Evolutionary conservation across 2,113 vertebrate species (phyloP).

Genomic region (Illadopsis cleaveri): DNA sequence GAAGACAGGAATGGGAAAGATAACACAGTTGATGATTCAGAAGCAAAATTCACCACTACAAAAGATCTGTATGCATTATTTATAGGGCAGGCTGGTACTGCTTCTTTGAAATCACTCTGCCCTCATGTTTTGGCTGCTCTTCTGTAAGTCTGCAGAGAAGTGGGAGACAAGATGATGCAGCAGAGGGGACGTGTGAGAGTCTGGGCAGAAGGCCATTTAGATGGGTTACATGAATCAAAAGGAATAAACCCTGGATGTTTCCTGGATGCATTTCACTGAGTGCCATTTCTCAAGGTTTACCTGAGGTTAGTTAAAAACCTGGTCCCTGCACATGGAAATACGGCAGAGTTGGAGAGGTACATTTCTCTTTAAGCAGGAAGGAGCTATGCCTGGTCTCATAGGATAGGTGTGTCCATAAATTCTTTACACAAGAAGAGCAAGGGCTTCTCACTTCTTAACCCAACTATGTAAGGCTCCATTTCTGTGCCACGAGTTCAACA

Average conservation of each 20-base stretch:
- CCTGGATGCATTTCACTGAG: background rate
- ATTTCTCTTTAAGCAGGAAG: background rate
- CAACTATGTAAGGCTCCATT: background rate
- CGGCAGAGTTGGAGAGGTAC: background rate
- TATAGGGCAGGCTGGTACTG: constrained; percentile 22
- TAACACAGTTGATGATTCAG: background rate
- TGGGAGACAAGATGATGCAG: constrained; percentile 10
- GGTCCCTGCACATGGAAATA: background rate
- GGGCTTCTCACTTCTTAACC: background rate
- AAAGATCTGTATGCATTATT: constrained; percentile 35
- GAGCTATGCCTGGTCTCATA: background rate
- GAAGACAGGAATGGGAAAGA: constrained; percentile 12
- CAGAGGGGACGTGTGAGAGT: background rate
- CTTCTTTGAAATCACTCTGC: background rate
- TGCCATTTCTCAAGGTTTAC: background rate
- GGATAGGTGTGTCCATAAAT: background rate
- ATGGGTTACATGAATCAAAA: background rate
- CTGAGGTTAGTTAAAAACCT: background rate
- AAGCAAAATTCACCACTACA: background rate
- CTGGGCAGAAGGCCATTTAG: background rate
- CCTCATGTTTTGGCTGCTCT: constrained; percentile 15
- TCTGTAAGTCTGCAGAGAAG: background rate
- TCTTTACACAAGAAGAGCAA: background rate
- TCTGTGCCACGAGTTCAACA: background rate
- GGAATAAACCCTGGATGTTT: background rate